A percentile compares a stretch with the other conserved stretches of the same genome.
Evolutionary conservation across 2,888 invertebrate species (phyloP).

Genomic region (Phalera bucephala): DNA sequence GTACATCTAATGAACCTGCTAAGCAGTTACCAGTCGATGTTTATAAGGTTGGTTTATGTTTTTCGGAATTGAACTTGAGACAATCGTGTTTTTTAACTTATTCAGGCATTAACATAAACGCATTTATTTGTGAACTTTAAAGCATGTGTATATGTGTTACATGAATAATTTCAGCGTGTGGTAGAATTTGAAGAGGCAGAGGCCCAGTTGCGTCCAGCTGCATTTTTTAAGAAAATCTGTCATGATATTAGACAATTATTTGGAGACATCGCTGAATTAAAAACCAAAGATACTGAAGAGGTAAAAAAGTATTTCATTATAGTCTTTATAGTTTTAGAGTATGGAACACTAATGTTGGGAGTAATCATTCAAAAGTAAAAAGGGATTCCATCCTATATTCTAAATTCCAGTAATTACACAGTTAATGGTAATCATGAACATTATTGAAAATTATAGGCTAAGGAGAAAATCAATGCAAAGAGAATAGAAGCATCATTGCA

Average conservation of each 20-base stretch:
- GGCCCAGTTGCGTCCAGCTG: constrained; percentile 84
- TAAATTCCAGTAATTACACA: no score
- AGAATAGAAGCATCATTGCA: constrained; percentile 89
- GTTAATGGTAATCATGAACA: no score
- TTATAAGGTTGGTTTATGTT: constrained; percentile 81
- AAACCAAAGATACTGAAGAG: constrained; percentile 81
- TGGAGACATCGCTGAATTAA: constrained; percentile 86
- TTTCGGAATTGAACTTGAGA: no score
- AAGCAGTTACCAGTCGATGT: constrained; percentile 80
- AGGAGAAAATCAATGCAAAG: constrained; percentile 85
- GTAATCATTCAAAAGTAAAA: no score
- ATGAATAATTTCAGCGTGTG: no score
- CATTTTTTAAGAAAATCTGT: constrained; percentile 86
- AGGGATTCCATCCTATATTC: no score
- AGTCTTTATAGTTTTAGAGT: constrained; percentile 1
- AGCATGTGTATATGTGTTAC: no score
- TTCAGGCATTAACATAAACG: no score
- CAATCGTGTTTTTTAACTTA: no score
- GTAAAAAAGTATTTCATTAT: constrained; percentile 45
- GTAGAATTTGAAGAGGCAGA: constrained; percentile 89
- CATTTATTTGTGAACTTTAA: no score
- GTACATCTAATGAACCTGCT: constrained; percentile 52
- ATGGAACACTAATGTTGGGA: constrained; percentile 1
- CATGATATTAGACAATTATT: constrained; percentile 87
- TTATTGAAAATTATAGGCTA: constrained; percentile 65